Conservation (phyloP, 2,113 vertebrate genomes). For the Manacus vitellinus region DNA sequence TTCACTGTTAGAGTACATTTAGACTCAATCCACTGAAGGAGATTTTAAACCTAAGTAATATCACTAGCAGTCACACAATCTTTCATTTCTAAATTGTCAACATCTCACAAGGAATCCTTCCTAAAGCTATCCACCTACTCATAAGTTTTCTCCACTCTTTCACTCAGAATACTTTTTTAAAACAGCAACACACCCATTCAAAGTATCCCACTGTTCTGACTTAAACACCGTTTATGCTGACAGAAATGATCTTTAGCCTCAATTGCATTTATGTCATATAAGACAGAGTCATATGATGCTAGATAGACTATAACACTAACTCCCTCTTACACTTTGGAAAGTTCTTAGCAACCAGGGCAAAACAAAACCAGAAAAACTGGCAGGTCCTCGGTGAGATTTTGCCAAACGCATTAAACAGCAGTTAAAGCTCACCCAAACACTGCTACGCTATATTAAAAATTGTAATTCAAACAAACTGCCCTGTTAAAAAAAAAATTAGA, state of each 20-base stretch:
- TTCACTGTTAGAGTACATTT: background rate
- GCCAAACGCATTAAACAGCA: background rate
- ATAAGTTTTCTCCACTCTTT: background rate
- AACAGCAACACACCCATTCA: background rate
- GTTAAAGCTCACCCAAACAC: background rate
- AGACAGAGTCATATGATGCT: background rate
- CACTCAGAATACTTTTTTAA: background rate
- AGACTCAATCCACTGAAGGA: background rate
- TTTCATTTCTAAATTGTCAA: background rate
- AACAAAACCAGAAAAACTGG: background rate
- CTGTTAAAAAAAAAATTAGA: background rate
- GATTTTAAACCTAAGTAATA: background rate
- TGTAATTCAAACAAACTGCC: accelerated
- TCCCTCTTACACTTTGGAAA: background rate
- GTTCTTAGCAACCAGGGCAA: background rate
- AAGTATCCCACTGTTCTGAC: background rate
- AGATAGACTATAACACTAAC: background rate
- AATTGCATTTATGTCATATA: background rate
- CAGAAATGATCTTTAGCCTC: background rate
- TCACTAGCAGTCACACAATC: background rate
- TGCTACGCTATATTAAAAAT: background rate
- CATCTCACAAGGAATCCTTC: background rate
- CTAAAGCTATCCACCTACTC: background rate
- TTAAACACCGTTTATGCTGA: background rate
- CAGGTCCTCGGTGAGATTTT: background rate